These are phyloP conservation scores for Monopis laevigella DNA, from an alignment of 2,888 invertebrate genomes.

Conservation along the genomic window DNA sequence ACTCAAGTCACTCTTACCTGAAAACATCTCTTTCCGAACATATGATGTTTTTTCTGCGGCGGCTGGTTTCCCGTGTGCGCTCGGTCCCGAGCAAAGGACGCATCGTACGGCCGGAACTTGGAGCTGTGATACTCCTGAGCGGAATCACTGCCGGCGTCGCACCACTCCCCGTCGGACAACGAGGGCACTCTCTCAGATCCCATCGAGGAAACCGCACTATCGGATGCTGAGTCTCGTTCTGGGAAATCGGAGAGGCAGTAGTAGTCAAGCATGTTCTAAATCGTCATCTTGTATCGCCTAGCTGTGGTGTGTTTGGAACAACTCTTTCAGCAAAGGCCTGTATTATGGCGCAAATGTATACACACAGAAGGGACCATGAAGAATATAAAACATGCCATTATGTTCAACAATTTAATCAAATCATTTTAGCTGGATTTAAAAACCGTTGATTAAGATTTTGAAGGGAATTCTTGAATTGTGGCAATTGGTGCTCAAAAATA, in stretches of 20 bases:
- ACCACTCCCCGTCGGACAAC: conserved; percentile 90
- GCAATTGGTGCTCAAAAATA: too few relatives aligned
- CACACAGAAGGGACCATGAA: too few relatives aligned
- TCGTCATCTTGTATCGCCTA: too few relatives aligned
- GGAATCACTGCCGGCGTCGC: conserved; percentile 86
- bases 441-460: too few relatives aligned
- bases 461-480: too few relatives aligned
- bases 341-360: too few relatives aligned
- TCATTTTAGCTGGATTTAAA: too few relatives aligned
- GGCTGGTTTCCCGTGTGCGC: conserved; percentile 39
- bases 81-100: conserved; percentile 50
- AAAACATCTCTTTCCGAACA: conserved; percentile 89
- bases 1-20: conserved; percentile 66
- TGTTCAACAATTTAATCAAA: too few relatives aligned
- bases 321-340: too few relatives aligned
- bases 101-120: conserved; percentile 77
- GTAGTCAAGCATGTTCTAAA: too few relatives aligned
- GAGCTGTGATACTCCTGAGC: conserved; percentile 80
- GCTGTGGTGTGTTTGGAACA: too few relatives aligned
- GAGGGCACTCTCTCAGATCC: conserved; percentile 90
- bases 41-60: conserved; percentile 88
- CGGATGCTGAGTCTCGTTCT: conserved; percentile 85
- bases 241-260: conserved; percentile 18
- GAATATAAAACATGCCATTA: too few relatives aligned
- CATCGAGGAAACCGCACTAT: conserved; percentile 93